Evolutionary conservation across 2,797 vertebrate species (phyloP).

Genomic region (Cryptoblepharus egeriae): DNA sequence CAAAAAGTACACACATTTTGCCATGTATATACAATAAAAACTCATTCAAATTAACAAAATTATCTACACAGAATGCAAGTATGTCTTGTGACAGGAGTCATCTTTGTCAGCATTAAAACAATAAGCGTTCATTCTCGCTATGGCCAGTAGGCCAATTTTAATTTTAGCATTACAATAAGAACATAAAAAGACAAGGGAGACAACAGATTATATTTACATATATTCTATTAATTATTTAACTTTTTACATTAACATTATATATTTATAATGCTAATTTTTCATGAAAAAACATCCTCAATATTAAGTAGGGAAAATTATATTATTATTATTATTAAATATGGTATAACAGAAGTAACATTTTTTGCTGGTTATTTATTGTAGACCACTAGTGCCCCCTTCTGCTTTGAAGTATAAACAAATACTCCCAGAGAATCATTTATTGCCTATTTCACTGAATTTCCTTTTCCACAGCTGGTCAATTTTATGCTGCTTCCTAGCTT

Average conservation of each 20-base stretch:
- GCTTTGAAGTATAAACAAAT: conserved; percentile 58
- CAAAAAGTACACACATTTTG: conserved; percentile 20
- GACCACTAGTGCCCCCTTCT: conserved; percentile 80
- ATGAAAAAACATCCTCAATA: conserved; percentile 62
- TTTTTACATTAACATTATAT: conserved; percentile 70
- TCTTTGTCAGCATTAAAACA: conserved; percentile 48
- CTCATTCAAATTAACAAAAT: conserved; percentile 30
- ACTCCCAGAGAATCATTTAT: conserved; percentile 41
- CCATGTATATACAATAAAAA: conserved; percentile 35
- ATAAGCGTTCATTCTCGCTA: conserved; percentile 33
- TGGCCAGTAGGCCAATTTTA: conserved; percentile 43
- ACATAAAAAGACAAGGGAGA: conserved; percentile 47
- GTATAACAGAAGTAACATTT: conserved; percentile 70
- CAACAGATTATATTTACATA: conserved; percentile 63
- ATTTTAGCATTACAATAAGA: conserved; percentile 42
- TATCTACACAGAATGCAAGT: conserved; percentile 14
- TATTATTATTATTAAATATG: conserved; percentile 72
- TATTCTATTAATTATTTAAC: conserved; percentile 74
- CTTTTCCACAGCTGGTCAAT: conserved; percentile 44
- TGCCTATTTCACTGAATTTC: conserved; percentile 31
- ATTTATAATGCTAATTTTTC: conserved; percentile 74
- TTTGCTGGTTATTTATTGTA: conserved; percentile 59
- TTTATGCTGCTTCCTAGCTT: conserved; percentile 49
- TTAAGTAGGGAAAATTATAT: conserved; percentile 70
- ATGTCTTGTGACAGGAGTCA: conserved; percentile 31